Evolutionary conservation across 2,113 vertebrate species (phyloP).

Genomic region (Polypterus bichir): DNA sequence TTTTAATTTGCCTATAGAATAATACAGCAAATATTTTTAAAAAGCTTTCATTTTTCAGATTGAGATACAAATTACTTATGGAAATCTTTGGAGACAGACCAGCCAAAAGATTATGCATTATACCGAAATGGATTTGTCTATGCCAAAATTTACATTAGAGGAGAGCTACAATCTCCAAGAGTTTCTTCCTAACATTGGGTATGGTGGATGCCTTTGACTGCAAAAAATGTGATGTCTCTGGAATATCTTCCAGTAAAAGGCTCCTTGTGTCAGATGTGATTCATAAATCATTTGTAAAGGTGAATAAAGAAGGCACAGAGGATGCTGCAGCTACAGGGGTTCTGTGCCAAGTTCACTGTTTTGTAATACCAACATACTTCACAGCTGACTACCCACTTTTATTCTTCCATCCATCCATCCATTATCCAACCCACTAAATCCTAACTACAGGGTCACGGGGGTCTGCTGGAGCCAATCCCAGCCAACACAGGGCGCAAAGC

Average conservation of each 20-base stretch:
- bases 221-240: conserved; percentile 1
- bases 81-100: conserved; percentile 3
- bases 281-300: conserved; percentile 14
- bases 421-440: no score
- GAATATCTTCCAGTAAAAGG: background rate
- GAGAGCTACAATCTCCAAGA: conserved; percentile 4
- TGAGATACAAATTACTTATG: conserved; percentile 1
- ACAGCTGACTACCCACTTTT: conserved; percentile 9
- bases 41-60: no score
- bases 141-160: conserved; percentile 14
- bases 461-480: no score
- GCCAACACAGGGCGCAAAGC: no score
- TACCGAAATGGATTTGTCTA: background rate
- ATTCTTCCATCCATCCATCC: conserved; percentile 6
- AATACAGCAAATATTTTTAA: no score
- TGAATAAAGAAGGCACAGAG: conserved; percentile 15
- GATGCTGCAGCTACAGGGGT: conserved; percentile 8
- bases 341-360: fast-evolving
- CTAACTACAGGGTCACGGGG: no score
- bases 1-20: no score
- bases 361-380: background rate
- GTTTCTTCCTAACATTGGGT: conserved; percentile 1
- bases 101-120: background rate
- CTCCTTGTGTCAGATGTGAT: conserved; percentile 7
- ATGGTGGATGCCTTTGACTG: conserved; percentile 8